Base-by-base conservation (phyloP, 1,140 invertebrate species). In the Drosophila ercepeae region DNA sequence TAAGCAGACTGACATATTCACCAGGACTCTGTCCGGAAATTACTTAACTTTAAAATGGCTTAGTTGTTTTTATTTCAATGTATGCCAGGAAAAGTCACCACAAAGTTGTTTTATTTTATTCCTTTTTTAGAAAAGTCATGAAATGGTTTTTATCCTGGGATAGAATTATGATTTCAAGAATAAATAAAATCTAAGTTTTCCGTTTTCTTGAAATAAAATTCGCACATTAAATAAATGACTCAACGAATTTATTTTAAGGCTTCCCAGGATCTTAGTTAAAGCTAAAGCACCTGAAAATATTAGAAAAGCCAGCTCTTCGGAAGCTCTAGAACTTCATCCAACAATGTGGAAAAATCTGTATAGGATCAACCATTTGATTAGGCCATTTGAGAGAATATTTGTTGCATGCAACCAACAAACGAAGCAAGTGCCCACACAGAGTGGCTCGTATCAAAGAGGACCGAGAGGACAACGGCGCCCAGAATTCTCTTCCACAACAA, bases 401-500 rank as follows among this genome's bases (percentile, higher is more conserved):
- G 41, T 65, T 53, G 46, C 46, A 19, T 34, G 46, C 36, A 29
- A 4, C 27, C 16, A 51, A 27, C 16, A 48, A 55, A 25, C 53
- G 9, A 48, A 13, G 39, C 60, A 32, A 64, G 59, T 27, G 23
- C 8, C 16, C 39, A 7, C 29, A 9, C 29, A 32, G 29, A 67
- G 60, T 65, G 60, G 46, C 36, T 32, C 25, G 46, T 29, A 27
- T 65, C 39, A 19, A 34, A 27, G 25, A 11, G n/a, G n/a, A 21
- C 34, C 14, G 5, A 34, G n/a, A 29, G 13, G 27, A 11, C 14
- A 25, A 32, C 27, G 11, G 19, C 49, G 27, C 65, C 59, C 39
- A 54, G 27, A 72, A 27, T 45, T 53, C 50, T 55, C 25, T 19
- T 36, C 41, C 29, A n/a, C 58, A 41, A 51, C 69, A 73, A 82